Evolutionary conservation across 2,113 vertebrate species (phyloP).

Genomic region (Planiliza haematocheilus): DNA sequence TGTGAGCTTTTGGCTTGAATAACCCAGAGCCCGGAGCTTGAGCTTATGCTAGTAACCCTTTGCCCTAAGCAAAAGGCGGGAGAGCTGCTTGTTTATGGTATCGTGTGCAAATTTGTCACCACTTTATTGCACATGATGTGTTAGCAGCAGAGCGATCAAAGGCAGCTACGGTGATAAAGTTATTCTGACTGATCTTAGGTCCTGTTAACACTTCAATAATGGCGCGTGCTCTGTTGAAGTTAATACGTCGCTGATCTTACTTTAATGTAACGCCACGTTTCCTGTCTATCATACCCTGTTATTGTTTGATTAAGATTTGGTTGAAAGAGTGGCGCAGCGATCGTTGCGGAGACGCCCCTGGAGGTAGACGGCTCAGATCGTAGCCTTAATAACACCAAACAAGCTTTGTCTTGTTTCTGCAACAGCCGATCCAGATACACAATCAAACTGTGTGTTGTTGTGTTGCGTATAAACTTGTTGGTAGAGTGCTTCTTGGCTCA

Average conservation of each 20-base stretch:
- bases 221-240: background rate
- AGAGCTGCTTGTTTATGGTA: constrained; percentile 20
- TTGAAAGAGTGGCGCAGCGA: background rate
- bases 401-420: constrained; percentile 41
- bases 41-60: constrained; percentile 44
- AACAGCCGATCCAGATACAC: constrained; percentile 35
- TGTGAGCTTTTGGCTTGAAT: constrained; percentile 50
- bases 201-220: background rate
- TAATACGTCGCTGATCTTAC: background rate
- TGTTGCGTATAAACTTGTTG: constrained; percentile 38
- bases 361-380: too few relatives aligned
- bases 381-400: constrained; percentile 10
- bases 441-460: constrained; percentile 22
- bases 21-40: constrained; percentile 15
- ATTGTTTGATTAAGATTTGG: background rate
- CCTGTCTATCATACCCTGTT: background rate
- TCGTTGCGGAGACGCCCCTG: background rate
- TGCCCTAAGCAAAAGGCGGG: constrained; percentile 5
- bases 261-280: background rate
- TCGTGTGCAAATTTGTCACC: constrained; percentile 47
- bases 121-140: constrained; percentile 30
- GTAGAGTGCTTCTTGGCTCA: constrained; percentile 2
- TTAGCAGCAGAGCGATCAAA: constrained; percentile 28
- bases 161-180: constrained; percentile 6
- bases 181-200: background rate